Evolutionary conservation across 2,797 vertebrate species (phyloP), one percentile per base, ranked within the genome.

Genomic region (Gobionotothen gibberifrons): DNA sequence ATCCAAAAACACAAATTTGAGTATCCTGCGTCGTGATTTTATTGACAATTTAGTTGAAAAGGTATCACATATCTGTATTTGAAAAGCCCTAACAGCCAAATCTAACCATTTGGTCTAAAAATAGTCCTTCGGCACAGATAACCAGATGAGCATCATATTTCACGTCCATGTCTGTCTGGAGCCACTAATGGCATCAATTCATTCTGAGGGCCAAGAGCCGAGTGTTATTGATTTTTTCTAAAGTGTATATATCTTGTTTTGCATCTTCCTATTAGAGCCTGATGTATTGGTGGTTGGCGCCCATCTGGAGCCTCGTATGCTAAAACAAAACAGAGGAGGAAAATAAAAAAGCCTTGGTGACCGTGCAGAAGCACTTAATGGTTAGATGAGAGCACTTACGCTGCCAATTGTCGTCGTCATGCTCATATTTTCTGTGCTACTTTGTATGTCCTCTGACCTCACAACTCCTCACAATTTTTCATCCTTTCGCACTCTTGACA

Each of bases 171-270:
- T 69, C 54, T 55, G 61, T 64, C 63, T 70, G 9, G 36, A 75
- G 66, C 60, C 2, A 13, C 78, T 89, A 91, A 90, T 84, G 66
- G 81, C 64, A 84, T 83, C 63, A 75, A 55, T 73, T 86, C 46
- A 76, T 56, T 54, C 46, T 14, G 17, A 77, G 59, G 79, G 72
- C 69, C 49, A 57, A 79, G 54, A 75, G 74, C 3, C 3, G 67
- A 87, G 76, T 53, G 77, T 44, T 87, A 93, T 92, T 87, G 90
- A 92, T 86, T 86, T 72, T 76, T 76, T 81, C 68, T 32, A 57
- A 83, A 85, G 65, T 11, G 51, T 15, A 22, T 51, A 86, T 72
- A 84, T 87, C 75, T 85, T 80, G 52, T 70, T 78, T 80, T 77
- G 66, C 54, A 76, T 73, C 2, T 4, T 52, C 75, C 57, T 57